A percentile compares a stretch with the other conserved stretches of the same genome.
phyloP scores from a whole-genome alignment of 1,140 invertebrate species.

The Habropoda laboriosa region DNA sequence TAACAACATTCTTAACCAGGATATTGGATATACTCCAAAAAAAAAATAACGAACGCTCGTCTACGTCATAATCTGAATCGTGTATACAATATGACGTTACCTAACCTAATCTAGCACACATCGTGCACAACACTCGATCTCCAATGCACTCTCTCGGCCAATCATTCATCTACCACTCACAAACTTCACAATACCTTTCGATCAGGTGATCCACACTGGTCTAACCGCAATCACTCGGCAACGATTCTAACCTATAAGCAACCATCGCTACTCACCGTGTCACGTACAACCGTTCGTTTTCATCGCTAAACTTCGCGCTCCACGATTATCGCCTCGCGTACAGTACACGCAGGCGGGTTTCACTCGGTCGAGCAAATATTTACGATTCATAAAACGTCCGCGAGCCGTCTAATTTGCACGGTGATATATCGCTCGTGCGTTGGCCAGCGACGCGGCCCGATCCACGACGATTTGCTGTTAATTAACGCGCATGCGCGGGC shows the following conservation, averaged over 20 bases:
- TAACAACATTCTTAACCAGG: too few relatives aligned
- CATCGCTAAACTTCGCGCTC: background rate
- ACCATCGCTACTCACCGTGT: background rate
- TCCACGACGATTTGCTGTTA: constrained; percentile 47
- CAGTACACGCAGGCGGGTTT: background rate
- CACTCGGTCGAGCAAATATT: constrained; percentile 6
- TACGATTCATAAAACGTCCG: constrained; percentile 34
- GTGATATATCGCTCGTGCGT: constrained; percentile 28
- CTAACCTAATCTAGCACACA: too few relatives aligned
- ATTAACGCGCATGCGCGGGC: constrained; percentile 49
- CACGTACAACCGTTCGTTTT: background rate
- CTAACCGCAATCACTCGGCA: background rate
- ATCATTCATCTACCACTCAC: background rate
- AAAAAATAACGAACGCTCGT: too few relatives aligned
- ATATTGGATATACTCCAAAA: too few relatives aligned
- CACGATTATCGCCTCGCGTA: background rate
- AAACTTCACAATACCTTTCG: background rate
- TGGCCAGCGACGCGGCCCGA: constrained; percentile 15
- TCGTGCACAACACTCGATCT: too few relatives aligned
- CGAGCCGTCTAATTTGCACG: constrained; percentile 17
- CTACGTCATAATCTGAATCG: too few relatives aligned
- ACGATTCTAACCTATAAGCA: background rate
- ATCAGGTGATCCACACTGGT: background rate
- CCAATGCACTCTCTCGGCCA: too few relatives aligned
- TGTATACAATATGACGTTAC: too few relatives aligned